phyloP scores from a whole-genome alignment of 1,140 invertebrate genomes.

The Onthophagus taurus region DNA sequence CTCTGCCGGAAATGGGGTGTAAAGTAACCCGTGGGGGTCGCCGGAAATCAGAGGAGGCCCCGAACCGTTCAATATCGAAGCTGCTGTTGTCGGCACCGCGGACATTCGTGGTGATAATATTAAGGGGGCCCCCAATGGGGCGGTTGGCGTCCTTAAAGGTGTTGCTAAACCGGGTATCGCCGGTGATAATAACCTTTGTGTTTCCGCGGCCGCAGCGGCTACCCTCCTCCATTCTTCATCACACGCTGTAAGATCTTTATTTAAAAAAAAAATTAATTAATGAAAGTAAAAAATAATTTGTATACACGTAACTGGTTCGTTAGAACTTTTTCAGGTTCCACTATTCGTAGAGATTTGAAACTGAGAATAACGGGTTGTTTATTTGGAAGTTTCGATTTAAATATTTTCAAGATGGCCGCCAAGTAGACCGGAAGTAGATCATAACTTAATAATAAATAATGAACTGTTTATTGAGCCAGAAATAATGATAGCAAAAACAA shows the following conservation, averaged over 20 bases:
- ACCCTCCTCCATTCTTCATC: conserved; percentile 72
- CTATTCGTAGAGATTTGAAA: no score
- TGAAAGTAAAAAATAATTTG: no score
- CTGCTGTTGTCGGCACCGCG: conserved; percentile 65
- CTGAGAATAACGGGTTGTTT: no score
- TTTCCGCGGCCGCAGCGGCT: conserved; percentile 59
- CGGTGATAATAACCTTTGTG: conserved; percentile 62
- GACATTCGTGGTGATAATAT: conserved; percentile 80
- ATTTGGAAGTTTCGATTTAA: no score
- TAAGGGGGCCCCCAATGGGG: conserved; percentile 71
- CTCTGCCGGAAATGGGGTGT: conserved; percentile 72
- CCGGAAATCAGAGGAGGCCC: conserved; percentile 54
- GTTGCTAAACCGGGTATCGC: conserved; percentile 50
- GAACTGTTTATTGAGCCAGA: no score
- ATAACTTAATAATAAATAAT: no score
- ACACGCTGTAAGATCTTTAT: conserved; percentile 48
- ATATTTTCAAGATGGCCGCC: no score
- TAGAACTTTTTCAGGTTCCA: no score
- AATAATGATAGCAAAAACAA: no score
- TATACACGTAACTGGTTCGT: no score
- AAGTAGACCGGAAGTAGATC: no score
- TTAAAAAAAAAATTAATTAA: no score
- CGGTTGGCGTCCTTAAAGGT: conserved; percentile 54
- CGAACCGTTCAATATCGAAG: conserved; percentile 60
- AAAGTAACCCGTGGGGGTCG: conserved; percentile 52